phyloP scores from a whole-genome alignment of 2,113 vertebrate genomes.

The Hemibagrus wyckioides region DNA sequence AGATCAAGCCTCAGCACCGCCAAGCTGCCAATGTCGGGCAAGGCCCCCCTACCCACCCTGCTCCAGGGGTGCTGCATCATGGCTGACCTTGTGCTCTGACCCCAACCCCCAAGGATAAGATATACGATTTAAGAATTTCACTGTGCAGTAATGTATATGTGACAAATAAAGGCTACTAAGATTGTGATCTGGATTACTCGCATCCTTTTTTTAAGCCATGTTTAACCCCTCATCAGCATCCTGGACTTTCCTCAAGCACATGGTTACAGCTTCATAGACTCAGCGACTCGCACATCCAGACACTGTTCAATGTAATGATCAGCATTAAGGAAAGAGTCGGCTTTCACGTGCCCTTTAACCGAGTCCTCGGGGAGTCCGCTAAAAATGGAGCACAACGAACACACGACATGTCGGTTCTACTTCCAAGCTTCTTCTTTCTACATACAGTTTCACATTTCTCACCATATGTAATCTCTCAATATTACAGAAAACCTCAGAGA shows the following conservation, averaged over 20 bases:
- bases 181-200: not conserved
- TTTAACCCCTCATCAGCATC: not conserved
- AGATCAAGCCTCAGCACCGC: no score
- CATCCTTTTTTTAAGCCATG: not conserved
- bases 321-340: slow-evolving; percentile 24
- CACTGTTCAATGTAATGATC: slow-evolving; percentile 27
- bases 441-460: not conserved
- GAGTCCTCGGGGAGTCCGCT: slow-evolving; percentile 16
- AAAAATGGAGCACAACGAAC: not conserved
- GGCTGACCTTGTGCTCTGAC: no score
- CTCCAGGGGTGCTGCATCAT: no score
- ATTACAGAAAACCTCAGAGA: not conserved
- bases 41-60: no score
- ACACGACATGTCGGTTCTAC: no score
- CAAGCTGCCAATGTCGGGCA: no score
- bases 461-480: not conserved
- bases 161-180: no score
- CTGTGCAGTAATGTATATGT: no score
- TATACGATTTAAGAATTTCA: no score
- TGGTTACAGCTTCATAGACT: not conserved
- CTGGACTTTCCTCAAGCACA: not conserved
- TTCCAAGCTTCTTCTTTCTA: not conserved
- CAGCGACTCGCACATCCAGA: slow-evolving; percentile 16
- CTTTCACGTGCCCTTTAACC: slow-evolving; percentile 30
- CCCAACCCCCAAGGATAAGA: no score